Conservation (phyloP, 2,113 vertebrate genomes). For the Stegostoma tigrinum region DNA sequence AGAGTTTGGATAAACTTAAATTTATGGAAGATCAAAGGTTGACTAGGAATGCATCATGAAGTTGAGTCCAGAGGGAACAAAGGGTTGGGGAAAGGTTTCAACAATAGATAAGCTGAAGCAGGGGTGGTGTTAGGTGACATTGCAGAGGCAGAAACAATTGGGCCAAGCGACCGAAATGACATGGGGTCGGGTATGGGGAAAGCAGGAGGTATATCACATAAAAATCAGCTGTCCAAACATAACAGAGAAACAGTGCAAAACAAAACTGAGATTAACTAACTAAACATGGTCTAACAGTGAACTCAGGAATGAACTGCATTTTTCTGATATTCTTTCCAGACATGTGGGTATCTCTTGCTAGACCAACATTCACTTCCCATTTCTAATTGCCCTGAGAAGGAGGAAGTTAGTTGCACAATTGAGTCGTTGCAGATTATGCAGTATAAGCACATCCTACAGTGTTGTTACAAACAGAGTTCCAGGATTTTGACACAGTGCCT, state of each 20-base stretch:
- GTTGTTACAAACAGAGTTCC: too few relatives aligned
- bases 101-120: neutral
- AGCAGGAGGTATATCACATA: neutral
- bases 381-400: too few relatives aligned
- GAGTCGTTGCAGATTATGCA: too few relatives aligned
- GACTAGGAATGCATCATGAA: neutral
- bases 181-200: too few relatives aligned
- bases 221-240: neutral
- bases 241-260: neutral
- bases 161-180: neutral
- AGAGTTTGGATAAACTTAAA: neutral
- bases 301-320: neutral
- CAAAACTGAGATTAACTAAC: neutral
- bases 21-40: neutral
- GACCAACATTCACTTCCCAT: too few relatives aligned
- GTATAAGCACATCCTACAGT: too few relatives aligned
- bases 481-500: too few relatives aligned
- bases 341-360: too few relatives aligned
- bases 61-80: neutral
- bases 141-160: neutral
- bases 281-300: neutral
- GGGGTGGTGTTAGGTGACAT: neutral
- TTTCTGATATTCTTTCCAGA: too few relatives aligned
- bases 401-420: too few relatives aligned
- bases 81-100: neutral